Conservation (phyloP, 2,888 invertebrate species). For the Helobdella robusta region DNA sequence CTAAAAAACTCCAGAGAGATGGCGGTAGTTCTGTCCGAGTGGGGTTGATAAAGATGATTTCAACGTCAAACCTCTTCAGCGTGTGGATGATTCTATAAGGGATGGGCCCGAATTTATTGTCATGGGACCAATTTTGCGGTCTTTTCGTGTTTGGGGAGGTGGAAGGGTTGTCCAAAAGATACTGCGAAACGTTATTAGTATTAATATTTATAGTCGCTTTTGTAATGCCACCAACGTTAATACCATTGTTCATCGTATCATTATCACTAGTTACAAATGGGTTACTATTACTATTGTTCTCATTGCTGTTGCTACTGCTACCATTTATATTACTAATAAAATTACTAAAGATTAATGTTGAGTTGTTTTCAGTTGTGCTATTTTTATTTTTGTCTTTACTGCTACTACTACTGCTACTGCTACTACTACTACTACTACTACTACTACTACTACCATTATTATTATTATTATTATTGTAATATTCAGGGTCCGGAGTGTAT, state of each 20-base stretch:
- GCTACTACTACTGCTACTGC: background rate
- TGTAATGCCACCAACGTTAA: background rate
- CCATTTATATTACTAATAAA: too few species aligned
- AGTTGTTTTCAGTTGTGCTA: too few species aligned
- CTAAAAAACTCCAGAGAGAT: conserved; percentile 22
- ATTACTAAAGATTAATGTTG: background rate
- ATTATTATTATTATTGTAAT: background rate
- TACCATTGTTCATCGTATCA: background rate
- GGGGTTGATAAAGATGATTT: conserved; percentile 20
- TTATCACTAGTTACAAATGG: too few species aligned
- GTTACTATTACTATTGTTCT: too few species aligned
- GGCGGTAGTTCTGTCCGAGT: background rate
- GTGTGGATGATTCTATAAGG: conserved; percentile 22
- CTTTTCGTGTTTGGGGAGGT: background rate
- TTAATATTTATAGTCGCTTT: too few species aligned
- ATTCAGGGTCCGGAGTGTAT: conserved; percentile 17
- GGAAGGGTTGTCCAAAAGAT: background rate
- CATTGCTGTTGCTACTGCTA: too few species aligned
- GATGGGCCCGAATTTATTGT: conserved; percentile 10
- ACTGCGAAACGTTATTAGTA: too few species aligned
- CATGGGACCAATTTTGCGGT: background rate
- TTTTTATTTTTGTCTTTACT: too few species aligned
- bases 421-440: background rate
- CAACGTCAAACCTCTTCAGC: conserved; percentile 22
- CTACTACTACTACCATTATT: background rate